phyloP scores from a whole-genome alignment of 2,113 vertebrate species.

The Heterochromis multidens region DNA sequence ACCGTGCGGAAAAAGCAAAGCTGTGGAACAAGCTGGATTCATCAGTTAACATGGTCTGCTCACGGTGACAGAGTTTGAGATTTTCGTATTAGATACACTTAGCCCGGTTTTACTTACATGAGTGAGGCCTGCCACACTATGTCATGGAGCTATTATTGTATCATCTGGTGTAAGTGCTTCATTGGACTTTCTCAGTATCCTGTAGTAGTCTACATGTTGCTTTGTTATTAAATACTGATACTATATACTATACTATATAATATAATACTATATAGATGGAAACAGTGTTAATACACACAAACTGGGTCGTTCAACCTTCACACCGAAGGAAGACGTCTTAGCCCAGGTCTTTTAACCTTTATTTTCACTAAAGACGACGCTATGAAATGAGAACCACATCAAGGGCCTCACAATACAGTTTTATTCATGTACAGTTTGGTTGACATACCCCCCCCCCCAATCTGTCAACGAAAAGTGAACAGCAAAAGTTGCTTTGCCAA shows the following conservation, averaged over 20 bases:
- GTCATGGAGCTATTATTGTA: background rate
- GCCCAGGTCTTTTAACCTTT: background rate
- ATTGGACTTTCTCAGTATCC: background rate
- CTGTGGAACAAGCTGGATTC: background rate
- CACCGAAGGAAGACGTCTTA: background rate
- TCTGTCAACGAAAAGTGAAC: background rate
- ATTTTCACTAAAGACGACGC: background rate
- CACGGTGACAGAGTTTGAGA: no score
- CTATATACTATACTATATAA: no score
- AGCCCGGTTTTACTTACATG: background rate
- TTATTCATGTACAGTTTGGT: background rate
- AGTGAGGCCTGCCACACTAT: background rate
- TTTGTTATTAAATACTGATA: no score
- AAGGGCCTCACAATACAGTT: background rate
- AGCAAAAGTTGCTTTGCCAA: background rate
- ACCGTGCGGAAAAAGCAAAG: background rate
- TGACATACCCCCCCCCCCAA: background rate
- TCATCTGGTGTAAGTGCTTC: background rate
- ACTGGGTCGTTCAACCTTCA: background rate
- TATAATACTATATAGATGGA: no score
- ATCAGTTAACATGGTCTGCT: background rate
- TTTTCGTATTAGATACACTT: background rate
- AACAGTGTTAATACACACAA: background rate
- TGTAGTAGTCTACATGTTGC: background rate
- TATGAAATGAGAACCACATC: background rate